Conservation (phyloP, 2,797 vertebrate species). For the Lutjanus campechanus region DNA sequence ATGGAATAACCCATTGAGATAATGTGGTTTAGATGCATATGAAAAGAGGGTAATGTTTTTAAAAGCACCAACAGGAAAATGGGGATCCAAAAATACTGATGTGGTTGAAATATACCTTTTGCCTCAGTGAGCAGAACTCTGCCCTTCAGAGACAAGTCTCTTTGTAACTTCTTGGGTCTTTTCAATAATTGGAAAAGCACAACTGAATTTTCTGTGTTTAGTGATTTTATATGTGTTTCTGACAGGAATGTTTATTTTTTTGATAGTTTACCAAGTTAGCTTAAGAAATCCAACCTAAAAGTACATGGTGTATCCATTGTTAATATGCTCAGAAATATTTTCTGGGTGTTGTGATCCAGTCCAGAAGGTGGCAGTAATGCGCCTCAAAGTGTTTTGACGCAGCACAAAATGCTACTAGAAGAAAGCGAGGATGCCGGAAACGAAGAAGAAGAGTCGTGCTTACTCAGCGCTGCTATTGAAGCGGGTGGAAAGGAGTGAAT, state of each 20-base stretch:
- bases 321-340: background rate
- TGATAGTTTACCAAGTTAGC: background rate
- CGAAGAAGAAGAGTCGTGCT: background rate
- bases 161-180: too few species aligned
- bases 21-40: background rate
- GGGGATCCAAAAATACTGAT: background rate
- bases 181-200: too few species aligned
- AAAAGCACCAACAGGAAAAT: background rate
- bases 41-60: too few species aligned
- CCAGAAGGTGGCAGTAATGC: background rate
- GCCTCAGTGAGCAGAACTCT: too few species aligned
- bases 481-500: accelerated
- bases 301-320: background rate
- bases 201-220: too few species aligned
- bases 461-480: accelerated
- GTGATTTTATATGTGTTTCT: too few species aligned
- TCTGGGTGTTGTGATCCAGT: background rate
- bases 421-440: background rate
- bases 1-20: background rate
- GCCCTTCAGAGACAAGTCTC: too few species aligned
- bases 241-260: background rate
- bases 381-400: accelerated
- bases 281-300: background rate
- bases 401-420: accelerated
- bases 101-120: background rate